phyloP scores from a whole-genome alignment of 2,888 invertebrate genomes.

The Synanthedon formicaeformis region DNA sequence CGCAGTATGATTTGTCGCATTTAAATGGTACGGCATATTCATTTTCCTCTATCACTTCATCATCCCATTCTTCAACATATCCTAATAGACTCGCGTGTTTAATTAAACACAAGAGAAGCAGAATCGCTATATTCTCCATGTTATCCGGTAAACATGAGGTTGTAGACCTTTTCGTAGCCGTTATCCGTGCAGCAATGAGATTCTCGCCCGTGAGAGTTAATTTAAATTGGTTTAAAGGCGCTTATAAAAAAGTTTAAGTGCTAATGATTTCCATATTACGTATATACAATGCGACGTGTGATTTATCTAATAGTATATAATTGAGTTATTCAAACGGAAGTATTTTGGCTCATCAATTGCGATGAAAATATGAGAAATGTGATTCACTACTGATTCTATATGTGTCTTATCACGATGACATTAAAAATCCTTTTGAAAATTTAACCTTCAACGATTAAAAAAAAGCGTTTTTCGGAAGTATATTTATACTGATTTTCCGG shows the following conservation, averaged over 20 bases:
- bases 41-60: slow-evolving; percentile 18
- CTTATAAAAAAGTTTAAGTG: background rate
- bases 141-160: background rate
- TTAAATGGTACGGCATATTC: slow-evolving; percentile 24
- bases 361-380: too few species aligned
- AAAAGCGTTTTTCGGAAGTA: too few species aligned
- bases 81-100: background rate
- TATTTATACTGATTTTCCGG: too few species aligned
- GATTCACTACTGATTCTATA: too few species aligned
- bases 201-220: background rate
- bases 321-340: too few species aligned
- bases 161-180: background rate
- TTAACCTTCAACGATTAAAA: too few species aligned
- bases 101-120: background rate
- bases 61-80: slow-evolving; percentile 8
- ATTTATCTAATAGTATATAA: too few species aligned
- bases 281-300: too few species aligned
- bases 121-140: background rate
- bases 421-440: too few species aligned
- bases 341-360: too few species aligned
- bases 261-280: background rate
- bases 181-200: background rate
- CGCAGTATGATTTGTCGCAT: slow-evolving; percentile 23
- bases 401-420: too few species aligned
- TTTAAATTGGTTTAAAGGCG: background rate